A percentile compares a stretch with the other conserved stretches of the same genome.
Evolutionary conservation across 2,113 vertebrate genomes (phyloP).

Genomic region (Poeciliopsis retropinna): DNA sequence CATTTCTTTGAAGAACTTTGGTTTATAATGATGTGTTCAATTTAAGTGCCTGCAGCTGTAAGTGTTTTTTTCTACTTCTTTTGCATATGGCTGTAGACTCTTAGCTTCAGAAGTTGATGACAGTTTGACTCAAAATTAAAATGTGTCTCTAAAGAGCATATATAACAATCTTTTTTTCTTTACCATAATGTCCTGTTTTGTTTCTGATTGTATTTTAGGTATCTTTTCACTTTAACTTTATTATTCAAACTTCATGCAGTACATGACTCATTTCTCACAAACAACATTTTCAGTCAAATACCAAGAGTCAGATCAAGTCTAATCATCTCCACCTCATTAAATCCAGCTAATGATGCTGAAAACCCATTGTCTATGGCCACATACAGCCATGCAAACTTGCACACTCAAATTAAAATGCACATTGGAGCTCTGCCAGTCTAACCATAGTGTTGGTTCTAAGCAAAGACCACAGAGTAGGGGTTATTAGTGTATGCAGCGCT

Average conservation of each 20-base stretch:
- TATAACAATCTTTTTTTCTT: neutral
- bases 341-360: conserved; percentile 32
- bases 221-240: conserved; percentile 1
- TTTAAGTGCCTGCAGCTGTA: neutral
- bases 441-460: conserved; percentile 48
- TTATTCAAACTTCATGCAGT: conserved; percentile 12
- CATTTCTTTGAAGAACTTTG: neutral
- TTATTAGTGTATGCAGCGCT: conserved; percentile 43
- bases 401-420: conserved; percentile 9
- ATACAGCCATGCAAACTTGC: neutral
- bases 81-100: too few species aligned
- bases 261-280: conserved; percentile 31
- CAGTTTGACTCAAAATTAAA: neutral
- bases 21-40: neutral
- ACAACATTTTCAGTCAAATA: conserved; percentile 28
- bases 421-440: conserved; percentile 20
- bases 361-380: conserved; percentile 12
- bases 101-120: conserved; percentile 12
- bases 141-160: neutral
- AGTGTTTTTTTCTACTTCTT: neutral
- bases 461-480: conserved; percentile 46
- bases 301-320: conserved; percentile 20
- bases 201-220: neutral
- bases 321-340: conserved; percentile 36
- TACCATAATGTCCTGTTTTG: conserved; percentile 14